These are phyloP conservation scores for Monopterus albus DNA, from an alignment of 2,113 vertebrate species.

Conservation along the genomic window DNA sequence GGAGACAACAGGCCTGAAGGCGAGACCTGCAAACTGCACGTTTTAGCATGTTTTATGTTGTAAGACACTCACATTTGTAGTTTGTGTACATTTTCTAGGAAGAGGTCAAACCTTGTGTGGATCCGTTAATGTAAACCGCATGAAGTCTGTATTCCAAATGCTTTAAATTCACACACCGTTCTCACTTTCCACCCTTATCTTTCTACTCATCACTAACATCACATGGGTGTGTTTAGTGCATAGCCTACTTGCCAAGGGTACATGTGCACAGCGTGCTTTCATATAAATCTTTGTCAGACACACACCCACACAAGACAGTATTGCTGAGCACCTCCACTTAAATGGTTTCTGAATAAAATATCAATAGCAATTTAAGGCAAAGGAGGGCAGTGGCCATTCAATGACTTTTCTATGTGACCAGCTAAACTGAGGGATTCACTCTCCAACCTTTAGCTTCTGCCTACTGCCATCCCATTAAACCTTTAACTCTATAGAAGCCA, in stretches of 20 bases:
- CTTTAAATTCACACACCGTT: background rate
- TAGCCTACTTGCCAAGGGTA: background rate
- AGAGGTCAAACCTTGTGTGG: background rate
- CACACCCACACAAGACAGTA: background rate
- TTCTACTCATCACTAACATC: too few relatives aligned
- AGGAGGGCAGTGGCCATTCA: slow-evolving; percentile 20
- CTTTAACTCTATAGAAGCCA: slow-evolving; percentile 39
- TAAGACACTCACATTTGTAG: background rate
- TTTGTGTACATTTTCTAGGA: background rate
- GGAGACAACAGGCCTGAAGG: background rate
- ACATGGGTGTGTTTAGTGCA: too few relatives aligned
- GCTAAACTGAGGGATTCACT: slow-evolving; percentile 32
- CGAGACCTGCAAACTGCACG: background rate
- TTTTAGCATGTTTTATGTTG: background rate
- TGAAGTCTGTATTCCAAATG: background rate
- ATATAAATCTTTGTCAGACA: background rate
- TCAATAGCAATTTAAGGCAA: background rate
- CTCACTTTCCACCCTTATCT: background rate
- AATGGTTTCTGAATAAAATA: slow-evolving; percentile 19
- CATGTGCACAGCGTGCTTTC: background rate
- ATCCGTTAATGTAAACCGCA: background rate
- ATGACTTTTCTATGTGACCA: slow-evolving; percentile 40
- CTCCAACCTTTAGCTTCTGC: slow-evolving; percentile 23
- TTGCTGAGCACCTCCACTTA: background rate
- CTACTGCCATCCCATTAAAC: slow-evolving; percentile 14